A percentile compares a stretch with the other conserved stretches of the same genome.
Evolutionary conservation across 2,888 invertebrate species (phyloP).

Genomic region (Agrochola lota): DNA sequence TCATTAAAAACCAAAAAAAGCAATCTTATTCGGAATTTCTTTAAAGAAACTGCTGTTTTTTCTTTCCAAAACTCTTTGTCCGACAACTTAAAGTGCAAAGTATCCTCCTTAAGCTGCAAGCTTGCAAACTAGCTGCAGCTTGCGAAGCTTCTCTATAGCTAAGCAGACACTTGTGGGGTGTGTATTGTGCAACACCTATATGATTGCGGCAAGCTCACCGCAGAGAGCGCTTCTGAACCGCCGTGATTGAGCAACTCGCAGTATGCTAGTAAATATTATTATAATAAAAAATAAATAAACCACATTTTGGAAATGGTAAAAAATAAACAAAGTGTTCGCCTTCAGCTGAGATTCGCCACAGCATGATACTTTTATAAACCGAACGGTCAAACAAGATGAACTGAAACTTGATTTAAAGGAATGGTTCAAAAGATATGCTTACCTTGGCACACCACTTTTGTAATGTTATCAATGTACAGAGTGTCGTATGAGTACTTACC

Average conservation of each 20-base stretch:
- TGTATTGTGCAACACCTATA: constrained; percentile 35
- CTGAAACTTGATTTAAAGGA: neutral
- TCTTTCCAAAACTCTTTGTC: neutral
- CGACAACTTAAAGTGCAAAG: constrained; percentile 26
- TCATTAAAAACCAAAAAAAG: neutral
- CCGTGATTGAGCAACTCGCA: constrained; percentile 26
- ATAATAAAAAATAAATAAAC: neutral
- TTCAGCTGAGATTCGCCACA: neutral
- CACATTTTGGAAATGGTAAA: too few relatives aligned
- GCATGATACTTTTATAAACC: neutral
- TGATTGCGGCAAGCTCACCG: constrained; percentile 42
- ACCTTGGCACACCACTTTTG: neutral
- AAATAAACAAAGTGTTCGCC: neutral
- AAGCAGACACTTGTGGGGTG: constrained; percentile 5
- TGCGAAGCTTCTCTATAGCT: neutral
- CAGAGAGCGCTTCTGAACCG: constrained; percentile 21
- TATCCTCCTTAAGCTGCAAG: constrained; percentile 14
- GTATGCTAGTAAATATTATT: constrained; percentile 25
- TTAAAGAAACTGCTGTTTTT: neutral
- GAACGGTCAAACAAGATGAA: neutral
- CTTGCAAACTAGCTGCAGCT: constrained; percentile 26
- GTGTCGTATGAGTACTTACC: constrained; percentile 43
- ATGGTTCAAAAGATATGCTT: neutral
- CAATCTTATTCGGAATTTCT: too few relatives aligned
- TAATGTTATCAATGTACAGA: neutral